Conservation (phyloP, 2,888 invertebrate species). For the Monoplex corrugatus region DNA sequence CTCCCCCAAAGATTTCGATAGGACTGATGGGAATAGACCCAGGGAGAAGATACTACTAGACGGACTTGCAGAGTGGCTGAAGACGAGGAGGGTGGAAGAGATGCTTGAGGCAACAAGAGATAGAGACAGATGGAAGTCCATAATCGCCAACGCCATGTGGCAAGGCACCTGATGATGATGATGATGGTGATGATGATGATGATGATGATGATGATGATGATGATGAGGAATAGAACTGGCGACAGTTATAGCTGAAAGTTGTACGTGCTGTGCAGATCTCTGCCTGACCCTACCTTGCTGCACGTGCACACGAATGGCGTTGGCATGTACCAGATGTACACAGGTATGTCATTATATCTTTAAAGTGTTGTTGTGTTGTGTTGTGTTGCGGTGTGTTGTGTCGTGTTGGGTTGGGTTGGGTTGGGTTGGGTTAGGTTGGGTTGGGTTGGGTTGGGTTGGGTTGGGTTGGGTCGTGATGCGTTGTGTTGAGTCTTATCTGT, state of each 20-base stretch:
- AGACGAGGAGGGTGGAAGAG: no score
- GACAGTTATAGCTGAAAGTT: background rate
- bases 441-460: background rate
- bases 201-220: slow-evolving; percentile 44
- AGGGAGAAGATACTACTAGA: no score
- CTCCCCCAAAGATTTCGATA: no score
- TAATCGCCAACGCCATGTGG: no score
- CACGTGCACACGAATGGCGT: slow-evolving; percentile 50
- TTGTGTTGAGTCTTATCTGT: background rate
- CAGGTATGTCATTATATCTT: slow-evolving; percentile 51
- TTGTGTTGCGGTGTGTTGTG: background rate
- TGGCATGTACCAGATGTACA: slow-evolving; percentile 66
- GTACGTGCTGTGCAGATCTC: slow-evolving; percentile 38
- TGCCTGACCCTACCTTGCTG: slow-evolving; percentile 13
- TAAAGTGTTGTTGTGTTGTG: background rate
- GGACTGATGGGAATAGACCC: no score
- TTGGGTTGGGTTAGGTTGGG: background rate
- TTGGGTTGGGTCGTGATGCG: background rate
- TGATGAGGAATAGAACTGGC: no score
- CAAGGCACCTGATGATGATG: no score
- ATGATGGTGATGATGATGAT: slow-evolving; percentile 21
- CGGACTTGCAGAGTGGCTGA: no score
- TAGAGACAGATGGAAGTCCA: no score
- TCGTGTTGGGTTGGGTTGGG: background rate
- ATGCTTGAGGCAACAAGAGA: no score